Evolutionary conservation across 2,888 invertebrate species (phyloP), one percentile per base, ranked within the genome.

Genomic region (Trachelus iudaicus): DNA sequence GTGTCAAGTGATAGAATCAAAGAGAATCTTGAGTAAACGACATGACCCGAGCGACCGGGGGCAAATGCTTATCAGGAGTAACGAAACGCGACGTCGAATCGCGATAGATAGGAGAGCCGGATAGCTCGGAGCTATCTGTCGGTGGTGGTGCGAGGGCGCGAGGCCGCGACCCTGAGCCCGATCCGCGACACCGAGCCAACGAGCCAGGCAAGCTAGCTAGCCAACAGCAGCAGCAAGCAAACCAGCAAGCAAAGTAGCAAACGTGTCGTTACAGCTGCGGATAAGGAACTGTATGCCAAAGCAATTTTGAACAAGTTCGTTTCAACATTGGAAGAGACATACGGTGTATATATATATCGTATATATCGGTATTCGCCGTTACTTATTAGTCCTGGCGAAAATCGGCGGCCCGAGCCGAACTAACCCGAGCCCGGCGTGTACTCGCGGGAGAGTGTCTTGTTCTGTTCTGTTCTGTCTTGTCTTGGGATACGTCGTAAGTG

Each of bases 131-230:
- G 71, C 71, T 31, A 31, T 31, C 71, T 71, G 34, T 71, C 74
- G 56, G 33, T 35, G 74, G 30, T 34, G 33, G 34, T 30, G 83
- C 75, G 81, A 83, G 85, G 84, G 85, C 82, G 85, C 83, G 82
- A 85, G 86, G 85, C 85, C 84, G 81, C 85, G 85, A 87, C 86
- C 86, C 84, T 87, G 86, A 87, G 82, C 80, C 76, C 84, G 82
- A 85, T 85, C 83, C 80, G 80, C 40, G 4, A 77, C 79, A 80
- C 84, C 80, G 83, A 82, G 80, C 78, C 56, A 56, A 71, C 71
- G 71, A 33, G 71, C 71, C 71, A 71, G 71, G 11, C 56, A 56
- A 56, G 56, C 56, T 23, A 56, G 56, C 56, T 56, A 56, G 56
- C 56, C 56, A 56, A 56, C 56, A 56, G 56, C 23, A 56, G 56